A percentile compares a stretch with the other conserved stretches of the same genome.
Conservation (phyloP, 2,888 invertebrate species). For the Petrophora chlorosata region DNA sequence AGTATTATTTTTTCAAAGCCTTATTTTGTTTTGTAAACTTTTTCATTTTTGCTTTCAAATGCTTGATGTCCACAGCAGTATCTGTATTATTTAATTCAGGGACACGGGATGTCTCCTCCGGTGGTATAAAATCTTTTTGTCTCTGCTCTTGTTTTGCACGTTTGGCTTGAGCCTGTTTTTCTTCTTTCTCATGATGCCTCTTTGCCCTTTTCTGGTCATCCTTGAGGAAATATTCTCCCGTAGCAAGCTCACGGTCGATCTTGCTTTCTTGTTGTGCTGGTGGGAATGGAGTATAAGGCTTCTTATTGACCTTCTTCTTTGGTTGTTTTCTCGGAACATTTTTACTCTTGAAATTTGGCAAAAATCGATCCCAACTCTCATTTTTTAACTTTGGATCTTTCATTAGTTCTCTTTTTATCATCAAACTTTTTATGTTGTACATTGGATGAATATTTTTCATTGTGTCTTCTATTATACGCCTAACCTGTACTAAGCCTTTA, state of each 20-base stretch:
- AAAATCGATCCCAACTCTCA: constrained; percentile 98
- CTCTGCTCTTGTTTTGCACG: constrained; percentile 90
- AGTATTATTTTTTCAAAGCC: constrained; percentile 37
- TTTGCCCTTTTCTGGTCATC: constrained; percentile 90
- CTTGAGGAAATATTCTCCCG: constrained; percentile 98
- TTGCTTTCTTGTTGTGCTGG: constrained; percentile 97
- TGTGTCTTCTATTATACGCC: constrained; percentile 96
- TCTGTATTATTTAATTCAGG: constrained; percentile 45
- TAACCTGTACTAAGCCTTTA: constrained; percentile 92
- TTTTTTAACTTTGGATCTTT: constrained; percentile 96
- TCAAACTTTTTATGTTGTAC: constrained; percentile 97
- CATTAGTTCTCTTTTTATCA: constrained; percentile 98
- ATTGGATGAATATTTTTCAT: constrained; percentile 99
- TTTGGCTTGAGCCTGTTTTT: constrained; percentile 89
- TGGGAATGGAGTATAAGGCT: constrained; percentile 98
- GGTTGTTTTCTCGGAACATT: constrained; percentile 95
- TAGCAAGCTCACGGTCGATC: constrained; percentile 95
- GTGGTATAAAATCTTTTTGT: constrained; percentile 92
- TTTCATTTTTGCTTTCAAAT: constrained; percentile 90
- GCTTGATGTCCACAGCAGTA: constrained; percentile 85
- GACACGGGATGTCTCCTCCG: constrained; percentile 82
- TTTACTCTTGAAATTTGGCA: constrained; percentile 96
- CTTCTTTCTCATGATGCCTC: constrained; percentile 88
- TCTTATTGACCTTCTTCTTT: constrained; percentile 94
- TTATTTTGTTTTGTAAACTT: constrained; percentile 84